Conservation (phyloP, 2,888 invertebrate species). For the Ophion ventricosus region DNA sequence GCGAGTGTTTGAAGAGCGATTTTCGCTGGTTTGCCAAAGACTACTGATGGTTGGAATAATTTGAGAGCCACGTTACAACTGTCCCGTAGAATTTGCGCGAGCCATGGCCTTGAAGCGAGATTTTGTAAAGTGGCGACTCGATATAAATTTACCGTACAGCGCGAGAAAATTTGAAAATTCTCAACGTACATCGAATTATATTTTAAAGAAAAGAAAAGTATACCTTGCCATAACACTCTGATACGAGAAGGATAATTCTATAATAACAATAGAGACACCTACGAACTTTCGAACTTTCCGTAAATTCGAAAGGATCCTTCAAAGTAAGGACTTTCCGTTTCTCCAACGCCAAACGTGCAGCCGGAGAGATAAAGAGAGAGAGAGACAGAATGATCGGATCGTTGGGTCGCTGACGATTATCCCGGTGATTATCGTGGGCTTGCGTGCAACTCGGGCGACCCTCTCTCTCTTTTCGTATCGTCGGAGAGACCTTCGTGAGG, state of each 20-base stretch:
- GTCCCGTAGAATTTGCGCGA: no score
- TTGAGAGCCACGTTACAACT: no score
- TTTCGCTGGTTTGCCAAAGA: no score
- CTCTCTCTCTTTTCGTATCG: constrained; percentile 4
- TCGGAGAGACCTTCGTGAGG: constrained; percentile 61
- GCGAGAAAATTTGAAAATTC: no score
- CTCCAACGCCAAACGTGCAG: constrained; percentile 1
- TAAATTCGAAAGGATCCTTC: neutral
- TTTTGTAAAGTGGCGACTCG: no score
- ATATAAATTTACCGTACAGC: no score
- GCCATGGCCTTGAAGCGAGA: no score
- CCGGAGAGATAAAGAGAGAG: constrained; percentile 31
- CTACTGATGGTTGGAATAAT: no score
- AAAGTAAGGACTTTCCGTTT: constrained; percentile 14
- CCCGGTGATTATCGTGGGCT: constrained; percentile 57
- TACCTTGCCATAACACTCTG: no score
- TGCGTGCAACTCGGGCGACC: constrained; percentile 45
- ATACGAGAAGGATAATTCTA: neutral
- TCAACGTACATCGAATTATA: no score
- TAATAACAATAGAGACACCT: neutral
- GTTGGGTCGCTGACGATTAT: constrained; percentile 60
- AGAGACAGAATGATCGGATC: constrained; percentile 30
- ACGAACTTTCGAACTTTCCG: neutral
- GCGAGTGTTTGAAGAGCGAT: no score
- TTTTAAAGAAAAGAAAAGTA: no score